Percentiles rank a stretch among this genome's conserved stretches.
These are phyloP conservation scores for Acropternis orthonyx DNA, from an alignment of 2,797 vertebrate genomes.

Conservation along the genomic window DNA sequence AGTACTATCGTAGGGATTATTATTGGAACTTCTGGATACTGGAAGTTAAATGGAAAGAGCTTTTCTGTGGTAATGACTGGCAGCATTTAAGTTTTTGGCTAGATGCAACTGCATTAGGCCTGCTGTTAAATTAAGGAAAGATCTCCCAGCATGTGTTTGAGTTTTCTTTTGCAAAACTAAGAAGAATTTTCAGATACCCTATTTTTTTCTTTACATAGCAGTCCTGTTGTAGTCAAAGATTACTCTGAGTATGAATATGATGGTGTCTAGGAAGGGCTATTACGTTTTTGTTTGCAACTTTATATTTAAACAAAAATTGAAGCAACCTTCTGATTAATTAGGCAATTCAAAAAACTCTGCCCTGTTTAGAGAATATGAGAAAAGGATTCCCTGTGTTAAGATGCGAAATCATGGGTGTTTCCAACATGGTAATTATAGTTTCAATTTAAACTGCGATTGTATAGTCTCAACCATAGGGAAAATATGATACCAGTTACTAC, in stretches of 20 bases:
- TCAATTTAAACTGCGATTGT: neutral
- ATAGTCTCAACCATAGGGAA: neutral
- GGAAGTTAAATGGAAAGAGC: neutral
- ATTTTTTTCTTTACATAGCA: neutral
- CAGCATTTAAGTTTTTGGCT: neutral
- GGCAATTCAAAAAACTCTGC: neutral
- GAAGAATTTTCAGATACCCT: neutral
- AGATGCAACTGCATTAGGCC: neutral
- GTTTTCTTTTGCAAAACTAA: neutral
- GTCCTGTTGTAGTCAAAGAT: neutral
- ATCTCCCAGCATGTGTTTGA: neutral
- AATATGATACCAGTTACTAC: neutral
- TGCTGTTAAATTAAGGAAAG: neutral
- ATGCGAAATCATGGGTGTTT: neutral
- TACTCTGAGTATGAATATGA: neutral
- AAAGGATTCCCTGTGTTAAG: neutral
- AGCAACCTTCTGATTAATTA: neutral
- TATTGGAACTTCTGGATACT: neutral
- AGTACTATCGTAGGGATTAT: neutral
- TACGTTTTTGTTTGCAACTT: neutral
- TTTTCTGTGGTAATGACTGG: neutral
- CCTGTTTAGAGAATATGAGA: neutral
- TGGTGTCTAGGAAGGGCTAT: neutral
- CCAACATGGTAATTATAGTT: neutral
- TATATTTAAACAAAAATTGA: neutral